Evolutionary conservation across 2,797 vertebrate genomes (phyloP), one percentile per base, ranked within the genome.

Genomic region (Megaceryle alcyon): DNA sequence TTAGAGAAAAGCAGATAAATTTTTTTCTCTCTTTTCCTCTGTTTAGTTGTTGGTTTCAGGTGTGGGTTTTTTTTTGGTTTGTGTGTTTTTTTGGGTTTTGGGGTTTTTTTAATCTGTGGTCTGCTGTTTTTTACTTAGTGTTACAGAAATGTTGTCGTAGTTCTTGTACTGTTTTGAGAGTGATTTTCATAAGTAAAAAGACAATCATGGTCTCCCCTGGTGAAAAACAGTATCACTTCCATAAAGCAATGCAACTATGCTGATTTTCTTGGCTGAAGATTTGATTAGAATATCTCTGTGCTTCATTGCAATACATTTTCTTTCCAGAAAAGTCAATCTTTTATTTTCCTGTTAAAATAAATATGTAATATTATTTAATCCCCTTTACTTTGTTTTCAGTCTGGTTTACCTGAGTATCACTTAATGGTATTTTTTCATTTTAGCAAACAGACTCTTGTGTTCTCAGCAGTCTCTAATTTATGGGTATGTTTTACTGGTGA

Each of bases 401-500:
- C 64, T 86, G 48, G 5, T 5, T 91, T 88, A 60, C 35, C 6
- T 48, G 9, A 43, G 7, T 54, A 31, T 71, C 56, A 10, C 23
- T 79, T 5, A 3, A 6, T 91, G 31, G 41, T 54, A 21, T 86
- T 26, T 82, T 92, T 28, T 90, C 60, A 76, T 53, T 84, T 85
- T 69, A 81, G 79, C 49, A 89, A 12, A 59, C 31, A 78, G 46
- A 53, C 20, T 85, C 33, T 63, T 76, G 35, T 87, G 46, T 66
- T 94, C 70, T 94, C 51, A 80, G 76, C 11, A 87, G 59, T 41
- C 72, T 56, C 35, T 84, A 57, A 79, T 93, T 91, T 78, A 78
- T 89, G 57, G 29, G 6, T 87, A 13, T 76, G 9, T 59, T 91
- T 63, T 87, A 85, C 12, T 81, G 46, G 57, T 79, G 64, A 85